Percentiles rank a stretch among this genome's conserved stretches.
These are phyloP conservation scores for Aramus guarauna DNA, from an alignment of 2,113 vertebrate species.

Conservation along the genomic window DNA sequence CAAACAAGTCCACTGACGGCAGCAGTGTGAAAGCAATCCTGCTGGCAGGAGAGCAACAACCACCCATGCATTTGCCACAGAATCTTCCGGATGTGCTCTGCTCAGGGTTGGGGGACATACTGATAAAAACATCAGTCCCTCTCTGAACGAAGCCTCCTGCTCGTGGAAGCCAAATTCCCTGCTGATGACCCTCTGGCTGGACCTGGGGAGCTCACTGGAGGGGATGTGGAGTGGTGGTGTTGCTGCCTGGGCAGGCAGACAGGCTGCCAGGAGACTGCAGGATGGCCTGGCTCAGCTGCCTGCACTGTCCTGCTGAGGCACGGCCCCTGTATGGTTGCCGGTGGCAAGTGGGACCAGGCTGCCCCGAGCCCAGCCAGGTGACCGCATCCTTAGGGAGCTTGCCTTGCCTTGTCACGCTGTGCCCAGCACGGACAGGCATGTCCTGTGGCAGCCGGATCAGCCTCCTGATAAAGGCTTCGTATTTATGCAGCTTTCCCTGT, in stretches of 20 bases:
- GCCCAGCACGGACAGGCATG: neutral
- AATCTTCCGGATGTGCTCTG: neutral
- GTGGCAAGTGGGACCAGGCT: neutral
- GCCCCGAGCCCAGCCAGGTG: neutral
- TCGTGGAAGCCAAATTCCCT: neutral
- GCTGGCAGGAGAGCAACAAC: neutral
- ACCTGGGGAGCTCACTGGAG: neutral
- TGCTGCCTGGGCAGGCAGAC: neutral
- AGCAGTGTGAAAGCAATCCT: neutral
- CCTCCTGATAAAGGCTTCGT: constrained; percentile 7
- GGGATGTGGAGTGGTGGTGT: neutral
- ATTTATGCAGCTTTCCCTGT: constrained; percentile 66
- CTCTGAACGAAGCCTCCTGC: neutral
- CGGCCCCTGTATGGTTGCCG: fast-evolving
- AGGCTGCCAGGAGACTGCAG: neutral
- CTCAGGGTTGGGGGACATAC: fast-evolving
- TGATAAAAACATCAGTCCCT: neutral
- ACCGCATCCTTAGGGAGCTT: neutral
- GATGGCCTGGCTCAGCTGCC: fast-evolving
- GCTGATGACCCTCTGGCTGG: neutral
- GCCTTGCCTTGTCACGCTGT: neutral
- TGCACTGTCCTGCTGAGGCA: neutral
- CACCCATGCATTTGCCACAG: neutral
- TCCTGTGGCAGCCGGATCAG: neutral
- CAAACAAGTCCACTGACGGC: neutral